Evolutionary conservation across 2,888 invertebrate species (phyloP).

Genomic region (Odontothrips loti): DNA sequence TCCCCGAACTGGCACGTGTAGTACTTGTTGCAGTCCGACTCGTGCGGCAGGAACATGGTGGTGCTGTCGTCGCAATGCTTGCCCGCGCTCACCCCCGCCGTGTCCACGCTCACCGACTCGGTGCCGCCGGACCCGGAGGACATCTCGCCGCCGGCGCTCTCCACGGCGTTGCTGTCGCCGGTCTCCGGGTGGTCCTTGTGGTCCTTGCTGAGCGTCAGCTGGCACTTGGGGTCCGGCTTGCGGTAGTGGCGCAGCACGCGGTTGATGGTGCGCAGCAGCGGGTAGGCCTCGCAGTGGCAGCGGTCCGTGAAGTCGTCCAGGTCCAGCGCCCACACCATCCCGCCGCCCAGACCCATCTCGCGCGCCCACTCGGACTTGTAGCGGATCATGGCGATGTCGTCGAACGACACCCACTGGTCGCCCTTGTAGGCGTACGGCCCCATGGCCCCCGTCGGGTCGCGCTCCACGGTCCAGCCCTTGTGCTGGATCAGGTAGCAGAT

Average conservation of each 20-base stretch:
- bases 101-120: constrained; percentile 17
- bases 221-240: constrained; percentile 61
- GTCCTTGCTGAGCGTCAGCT: constrained; percentile 46
- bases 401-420: constrained; percentile 92
- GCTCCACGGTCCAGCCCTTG: constrained; percentile 71
- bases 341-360: constrained; percentile 74
- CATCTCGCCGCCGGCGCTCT: neutral
- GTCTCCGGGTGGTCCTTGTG: neutral
- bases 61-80: neutral
- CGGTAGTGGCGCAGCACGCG: constrained; percentile 67
- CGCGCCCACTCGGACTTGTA: constrained; percentile 79
- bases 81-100: constrained; percentile 10
- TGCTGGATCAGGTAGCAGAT: constrained; percentile 74
- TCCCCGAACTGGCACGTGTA: constrained; percentile 73
- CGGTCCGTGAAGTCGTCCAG: constrained; percentile 79
- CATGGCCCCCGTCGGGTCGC: constrained; percentile 74
- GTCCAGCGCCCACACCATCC: constrained; percentile 87
- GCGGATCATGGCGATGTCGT: constrained; percentile 76
- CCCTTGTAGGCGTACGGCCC: constrained; percentile 79
- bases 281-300: constrained; percentile 78
- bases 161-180: neutral
- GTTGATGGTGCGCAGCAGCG: constrained; percentile 74
- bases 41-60: constrained; percentile 46
- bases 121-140: constrained; percentile 32
- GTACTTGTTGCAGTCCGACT: constrained; percentile 69